Evolutionary conservation across 2,888 invertebrate species (phyloP).

Genomic region (Sphaerophoria rueppellii): DNA sequence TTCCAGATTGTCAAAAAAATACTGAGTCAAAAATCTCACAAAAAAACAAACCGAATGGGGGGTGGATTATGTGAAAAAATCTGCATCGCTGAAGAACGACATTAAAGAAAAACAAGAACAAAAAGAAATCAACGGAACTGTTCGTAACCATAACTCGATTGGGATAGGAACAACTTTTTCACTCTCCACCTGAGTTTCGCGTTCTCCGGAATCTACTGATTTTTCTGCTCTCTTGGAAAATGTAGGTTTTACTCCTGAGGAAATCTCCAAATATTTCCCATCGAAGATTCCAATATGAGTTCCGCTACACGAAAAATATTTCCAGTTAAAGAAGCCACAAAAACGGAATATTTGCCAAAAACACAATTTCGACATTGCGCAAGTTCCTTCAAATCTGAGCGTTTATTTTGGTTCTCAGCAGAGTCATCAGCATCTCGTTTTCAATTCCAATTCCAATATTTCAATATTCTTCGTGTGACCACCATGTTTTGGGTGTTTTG

Average conservation of each 20-base stretch:
- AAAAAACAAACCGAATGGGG: background rate
- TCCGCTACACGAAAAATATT: background rate
- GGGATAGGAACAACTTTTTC: slow-evolving; percentile 24
- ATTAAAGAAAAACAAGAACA: background rate
- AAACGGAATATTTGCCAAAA: slow-evolving; percentile 23
- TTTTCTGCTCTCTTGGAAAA: slow-evolving; percentile 50
- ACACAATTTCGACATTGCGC: slow-evolving; percentile 47
- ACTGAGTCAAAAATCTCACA: background rate
- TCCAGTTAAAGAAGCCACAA: background rate
- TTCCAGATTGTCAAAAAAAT: slow-evolving; percentile 19
- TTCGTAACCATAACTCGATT: slow-evolving; percentile 40
- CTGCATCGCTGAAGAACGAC: slow-evolving; percentile 9
- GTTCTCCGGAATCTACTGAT: background rate
- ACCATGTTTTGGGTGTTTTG: background rate
- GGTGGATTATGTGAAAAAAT: background rate
- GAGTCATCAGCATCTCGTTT: slow-evolving; percentile 23
- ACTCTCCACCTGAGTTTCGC: slow-evolving; percentile 28
- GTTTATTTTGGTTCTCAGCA: slow-evolving; percentile 36
- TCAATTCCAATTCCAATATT: slow-evolving; percentile 20
- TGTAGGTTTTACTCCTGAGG: slow-evolving; percentile 37
- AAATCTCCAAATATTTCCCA: background rate
- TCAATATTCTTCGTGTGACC: background rate
- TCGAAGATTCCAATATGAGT: background rate
- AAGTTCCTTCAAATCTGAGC: slow-evolving; percentile 52
- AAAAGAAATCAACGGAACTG: slow-evolving; percentile 5